Base-by-base conservation (phyloP, 2,888 invertebrate genomes). In the Amphipyra tragopoginis region DNA sequence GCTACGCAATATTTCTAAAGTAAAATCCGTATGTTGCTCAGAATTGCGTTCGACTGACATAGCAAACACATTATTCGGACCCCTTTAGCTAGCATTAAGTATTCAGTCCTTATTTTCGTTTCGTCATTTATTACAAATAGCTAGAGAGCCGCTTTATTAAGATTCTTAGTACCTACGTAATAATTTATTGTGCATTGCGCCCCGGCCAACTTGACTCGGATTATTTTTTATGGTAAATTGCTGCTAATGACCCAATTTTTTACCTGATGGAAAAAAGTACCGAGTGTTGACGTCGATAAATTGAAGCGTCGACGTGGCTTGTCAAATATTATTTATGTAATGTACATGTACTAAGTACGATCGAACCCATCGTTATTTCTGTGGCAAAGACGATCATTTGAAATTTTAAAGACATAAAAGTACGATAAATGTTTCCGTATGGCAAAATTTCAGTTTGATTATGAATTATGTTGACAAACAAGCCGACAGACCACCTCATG, bases 71-170 rank as follows among this genome's bases (percentile, higher is more conserved):
- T 80, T 82, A 84, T 77, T 75, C 68, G 65, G 73, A 75, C 75
- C 79, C 81, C 77, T 80, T 85, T 83, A 82, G 72, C 67, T 68
- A 49, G 59, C 85, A 89, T 90, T 92, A 83, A 68, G 92, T 92
- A 93, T 93, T 91, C 93, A 82, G 84, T 81, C 83, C 90, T 86
- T 91, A 91, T 88, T 88, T 91, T 88, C 87, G 88, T 92, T 91
- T 92, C 90, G 86, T 92, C 93, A 92, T 92, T 90, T 90, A 90
- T 91, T 87, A 92, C 90, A 89, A 92, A 92, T 87, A 90, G 86
- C 87, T 86, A 73, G 80, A 75, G 77, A 83, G 88, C 86, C 83
- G 89, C 87, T 90, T 89, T 90, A 92, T 93, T 93, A 92, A 91
- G 85, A 93, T 93, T 93, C 93, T 88, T 84, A 78, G 86, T 88